Evolutionary conservation across 1,140 invertebrate species (phyloP), one percentile per base, ranked within the genome.

Genomic region (Drosophila navojoa): DNA sequence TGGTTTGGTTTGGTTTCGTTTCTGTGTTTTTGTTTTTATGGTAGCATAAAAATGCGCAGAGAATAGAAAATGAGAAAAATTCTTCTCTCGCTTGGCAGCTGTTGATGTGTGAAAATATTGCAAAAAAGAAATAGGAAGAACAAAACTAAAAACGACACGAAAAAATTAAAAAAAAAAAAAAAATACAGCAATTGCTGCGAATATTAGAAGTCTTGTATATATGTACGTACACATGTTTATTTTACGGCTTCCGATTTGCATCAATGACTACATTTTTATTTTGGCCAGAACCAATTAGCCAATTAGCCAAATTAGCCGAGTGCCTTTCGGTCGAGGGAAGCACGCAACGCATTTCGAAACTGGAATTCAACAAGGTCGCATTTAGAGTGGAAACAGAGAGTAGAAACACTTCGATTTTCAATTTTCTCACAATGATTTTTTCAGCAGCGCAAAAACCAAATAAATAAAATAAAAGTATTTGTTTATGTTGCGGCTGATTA

Each of bases 401-500:
- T 40, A 29, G 9, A 57, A 13, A 35, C 16, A 35, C 52, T 35
- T 54, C 42, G 57, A 16, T 45, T 45, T 45, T 9, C 42, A 55
- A 70, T 86, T 73, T 77, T 89, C 76, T 69, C 82, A 87, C 82
- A 73, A 71, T 38, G 71, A 73, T 71, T 82, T 84, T 79, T 77
- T 69, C 80, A 85, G 81, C 80, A 73, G 45, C 54, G 70, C 71
- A 61, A 54, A 66, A 62, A 27, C 44, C 44, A 76, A 45, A 16
- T 4, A 15, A 45, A 45, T 1, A 45, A 15, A 15, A n/a, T n/a
- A 67, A 69, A 64, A 76, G 67, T 81, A 87, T 87, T 87, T 87
- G 84, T 89, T 89, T 89, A 87, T 78, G 75, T 75, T 71, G 82
- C 81, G 70, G 78, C 82, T 74, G 82, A 86, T 79, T 86, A 71